Base-by-base conservation (phyloP, 2,888 invertebrate species). In the Euplagia quadripunctaria region DNA sequence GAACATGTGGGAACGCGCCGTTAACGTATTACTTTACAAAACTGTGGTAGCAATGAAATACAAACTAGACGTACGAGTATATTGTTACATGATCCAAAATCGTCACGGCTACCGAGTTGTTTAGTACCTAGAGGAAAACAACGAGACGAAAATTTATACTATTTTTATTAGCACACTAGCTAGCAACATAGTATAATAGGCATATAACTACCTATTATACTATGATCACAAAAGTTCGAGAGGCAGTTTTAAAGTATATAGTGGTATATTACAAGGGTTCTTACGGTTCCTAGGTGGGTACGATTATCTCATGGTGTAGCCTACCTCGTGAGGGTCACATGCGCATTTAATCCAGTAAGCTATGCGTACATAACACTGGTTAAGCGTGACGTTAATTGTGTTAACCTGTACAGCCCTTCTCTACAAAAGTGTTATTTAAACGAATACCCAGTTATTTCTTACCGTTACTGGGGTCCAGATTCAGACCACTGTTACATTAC, bases 71-170 rank as follows among this genome's bases (percentile, higher is more conserved):
- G 12, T 12, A 6, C 1, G 7, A 49, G 49, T 63, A 52, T 70
- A 46, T 51, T 49, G 14, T 70, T 63, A 64, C 70, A n/a, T n/a
- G 14, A 8, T 12, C 14, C 14, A 17, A 66, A 8, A 70, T 14
- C 20, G 70, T 51, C 69, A 70, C 58, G 69, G 69, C 46, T 49
- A 41, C 65, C 31, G 65, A 20, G 20, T 43, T 31, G 65, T 16
- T 1, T 49, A 14, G 46, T 31, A 20, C 65, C 20, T 31, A 49
- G 46, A 49, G 49, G 65, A 65, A 65, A n/a, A n/a, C 4, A 9
- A 11, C 55, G 55, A 55, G n/a, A 55, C 55, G 55, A 55, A n/a
- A 55, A n/a, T 55, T n/a, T 20, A 55, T 55, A 55, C 55, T 11
- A 55, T 55, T 55, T 20, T n/a, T n/a, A n/a, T n/a, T n/a, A n/a